phyloP scores from a whole-genome alignment of 2,113 vertebrate species.

The Cephalopterus ornatus region DNA sequence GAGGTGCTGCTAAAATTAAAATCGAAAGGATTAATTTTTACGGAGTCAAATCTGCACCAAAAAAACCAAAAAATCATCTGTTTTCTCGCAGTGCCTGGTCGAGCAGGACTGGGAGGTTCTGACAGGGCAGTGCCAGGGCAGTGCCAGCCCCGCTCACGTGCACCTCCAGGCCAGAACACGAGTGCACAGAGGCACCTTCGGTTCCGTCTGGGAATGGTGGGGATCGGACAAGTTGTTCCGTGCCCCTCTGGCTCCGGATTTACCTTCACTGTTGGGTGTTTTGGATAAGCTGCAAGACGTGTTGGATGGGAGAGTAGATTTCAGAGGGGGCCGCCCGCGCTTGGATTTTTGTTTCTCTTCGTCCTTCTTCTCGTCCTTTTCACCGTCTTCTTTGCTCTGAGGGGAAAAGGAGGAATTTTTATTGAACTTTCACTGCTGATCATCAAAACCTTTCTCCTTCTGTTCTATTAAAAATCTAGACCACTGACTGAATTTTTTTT shows the following conservation, averaged over 20 bases:
- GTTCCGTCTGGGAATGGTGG: constrained; percentile 77
- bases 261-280: constrained; percentile 80
- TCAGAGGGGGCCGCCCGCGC: constrained; percentile 89
- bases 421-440: neutral
- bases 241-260: constrained; percentile 70
- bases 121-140: neutral
- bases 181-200: constrained; percentile 46
- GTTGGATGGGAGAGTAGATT: constrained; percentile 81
- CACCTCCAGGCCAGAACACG: neutral
- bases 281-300: constrained; percentile 79
- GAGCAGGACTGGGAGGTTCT: neutral
- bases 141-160: neutral
- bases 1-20: constrained; percentile 72
- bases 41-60: neutral
- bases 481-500: neutral
- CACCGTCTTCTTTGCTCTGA: constrained; percentile 91
- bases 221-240: constrained; percentile 59
- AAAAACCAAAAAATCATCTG: neutral
- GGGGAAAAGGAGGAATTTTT: neutral
- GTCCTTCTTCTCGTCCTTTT: constrained; percentile 84
- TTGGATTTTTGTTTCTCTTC: constrained; percentile 85
- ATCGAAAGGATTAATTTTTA: neutral
- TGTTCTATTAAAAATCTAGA: neutral
- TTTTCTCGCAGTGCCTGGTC: neutral
- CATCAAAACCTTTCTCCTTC: neutral